A percentile compares a stretch with the other conserved stretches of the same genome.
These are phyloP conservation scores for Sphenodon punctatus DNA, from an alignment of 2,797 vertebrate species.

Conservation along the genomic window DNA sequence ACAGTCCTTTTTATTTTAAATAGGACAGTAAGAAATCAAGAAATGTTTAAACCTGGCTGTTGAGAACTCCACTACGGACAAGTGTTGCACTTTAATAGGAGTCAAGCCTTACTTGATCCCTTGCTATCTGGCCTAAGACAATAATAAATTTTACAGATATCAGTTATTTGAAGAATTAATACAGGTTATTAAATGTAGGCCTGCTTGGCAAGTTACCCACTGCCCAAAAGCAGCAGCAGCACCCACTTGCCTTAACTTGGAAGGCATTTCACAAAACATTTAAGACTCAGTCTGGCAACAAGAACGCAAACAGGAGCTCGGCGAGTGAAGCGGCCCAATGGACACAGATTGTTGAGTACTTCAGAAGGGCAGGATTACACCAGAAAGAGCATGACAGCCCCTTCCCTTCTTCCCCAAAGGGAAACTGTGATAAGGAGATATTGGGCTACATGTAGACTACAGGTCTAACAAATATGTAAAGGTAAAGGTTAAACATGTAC, in stretches of 20 bases:
- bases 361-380: not conserved
- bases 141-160: not conserved
- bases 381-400: too few species aligned
- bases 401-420: too few species aligned
- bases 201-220: not conserved
- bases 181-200: not conserved
- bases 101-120: not conserved
- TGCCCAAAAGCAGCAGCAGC: fast-evolving
- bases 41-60: fast-evolving
- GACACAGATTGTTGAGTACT: not conserved
- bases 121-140: not conserved
- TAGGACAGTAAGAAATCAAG: fast-evolving
- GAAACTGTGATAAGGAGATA: too few species aligned
- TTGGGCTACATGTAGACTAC: too few species aligned
- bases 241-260: too few species aligned
- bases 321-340: not conserved
- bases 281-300: not conserved
- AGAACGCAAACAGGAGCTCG: not conserved
- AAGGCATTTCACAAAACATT: too few species aligned
- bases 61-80: not conserved
- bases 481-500: too few species aligned
- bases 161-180: not conserved
- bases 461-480: too few species aligned
- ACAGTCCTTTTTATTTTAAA: too few species aligned
- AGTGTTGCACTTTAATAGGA: not conserved